Evolutionary conservation across 1,140 invertebrate species (phyloP).

Genomic region (Camponotus pennsylvanicus): DNA sequence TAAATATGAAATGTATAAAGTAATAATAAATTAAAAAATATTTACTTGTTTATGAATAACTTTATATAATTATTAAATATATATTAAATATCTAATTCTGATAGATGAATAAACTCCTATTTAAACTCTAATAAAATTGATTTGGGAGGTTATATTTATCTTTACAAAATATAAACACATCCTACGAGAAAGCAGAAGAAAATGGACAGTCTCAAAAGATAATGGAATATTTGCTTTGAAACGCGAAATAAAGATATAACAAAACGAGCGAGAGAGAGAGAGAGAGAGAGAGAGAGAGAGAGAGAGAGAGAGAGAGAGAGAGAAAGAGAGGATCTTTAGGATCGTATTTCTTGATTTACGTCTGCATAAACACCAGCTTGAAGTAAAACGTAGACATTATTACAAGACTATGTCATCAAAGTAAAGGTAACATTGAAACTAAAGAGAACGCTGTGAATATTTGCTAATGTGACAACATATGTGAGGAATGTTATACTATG

Average conservation of each 20-base stretch:
- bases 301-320: too few species aligned
- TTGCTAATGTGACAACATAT: constrained; percentile 24
- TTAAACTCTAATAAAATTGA: background rate
- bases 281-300: constrained; percentile 5
- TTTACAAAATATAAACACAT: background rate
- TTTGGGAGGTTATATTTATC: background rate
- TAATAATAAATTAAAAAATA: background rate
- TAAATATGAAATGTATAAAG: background rate
- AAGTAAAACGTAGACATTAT: constrained; percentile 47
- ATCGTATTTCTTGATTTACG: constrained; percentile 63
- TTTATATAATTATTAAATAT: background rate
- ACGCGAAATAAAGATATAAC: constrained; percentile 31
- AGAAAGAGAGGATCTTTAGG: constrained; percentile 15
- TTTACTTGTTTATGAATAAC: background rate
- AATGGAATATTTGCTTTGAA: constrained; percentile 14
- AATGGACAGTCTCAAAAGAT: constrained; percentile 13
- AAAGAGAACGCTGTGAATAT: background rate
- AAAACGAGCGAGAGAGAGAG: constrained; percentile 52
- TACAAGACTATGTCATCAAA: constrained; percentile 1
- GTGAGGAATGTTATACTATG: background rate
- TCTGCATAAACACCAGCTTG: constrained; percentile 11
- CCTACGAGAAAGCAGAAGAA: background rate
- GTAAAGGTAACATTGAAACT: constrained; percentile 9
- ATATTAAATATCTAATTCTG: background rate
- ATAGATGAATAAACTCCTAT: background rate